Evolutionary conservation across 2,113 vertebrate species (phyloP), one percentile per base, ranked within the genome.

Genomic region (Sander lucioperca): DNA sequence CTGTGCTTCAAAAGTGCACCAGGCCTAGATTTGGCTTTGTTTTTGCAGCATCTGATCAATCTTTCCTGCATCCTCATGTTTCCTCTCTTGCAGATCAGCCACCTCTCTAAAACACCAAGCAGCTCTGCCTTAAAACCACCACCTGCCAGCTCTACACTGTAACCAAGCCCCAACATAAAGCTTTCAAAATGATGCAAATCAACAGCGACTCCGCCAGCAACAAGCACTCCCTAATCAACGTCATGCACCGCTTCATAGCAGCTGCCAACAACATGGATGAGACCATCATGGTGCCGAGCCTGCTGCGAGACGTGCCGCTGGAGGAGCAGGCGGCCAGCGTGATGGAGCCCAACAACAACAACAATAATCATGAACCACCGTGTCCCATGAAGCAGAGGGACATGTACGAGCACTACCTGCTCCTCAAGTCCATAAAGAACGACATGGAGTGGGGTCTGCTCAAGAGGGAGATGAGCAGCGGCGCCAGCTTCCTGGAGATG

Each of bases 231-330:
- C 92, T 96, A 86, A 81, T 96, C 78, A 96, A 96, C 65, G 93
- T 96, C 88, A 96, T 96, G 96, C 93, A 95, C 90, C 94, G 94
- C 86, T 96, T 96, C 90, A 95, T 96, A 0, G 96, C 95, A 0
- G 96, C 96, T 0, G 91, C 95, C 78, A 96, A 95, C 93, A 96
- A 96, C 93, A 96, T 96, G 96, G 94, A 96, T 27, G 95, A 96
- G 84, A 96, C 96, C 77, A 95, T 96, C 91, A 96, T 96, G 96
- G 95, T 96, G 85, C 95, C 96, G 18, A 96, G 91, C 90, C 88
- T 96, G 54, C 89, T 96, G 85, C 77, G 94, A 48, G 95, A 96
- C 33, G 47, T 96, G 57, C 95, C 95, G 1, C 89, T 96, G 86
- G 94, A 95, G 66, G 95, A 95, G 62, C 93, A 90, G 67, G 86